phyloP scores from a whole-genome alignment of 2,113 vertebrate genomes.

The Etheostoma spectabile region DNA sequence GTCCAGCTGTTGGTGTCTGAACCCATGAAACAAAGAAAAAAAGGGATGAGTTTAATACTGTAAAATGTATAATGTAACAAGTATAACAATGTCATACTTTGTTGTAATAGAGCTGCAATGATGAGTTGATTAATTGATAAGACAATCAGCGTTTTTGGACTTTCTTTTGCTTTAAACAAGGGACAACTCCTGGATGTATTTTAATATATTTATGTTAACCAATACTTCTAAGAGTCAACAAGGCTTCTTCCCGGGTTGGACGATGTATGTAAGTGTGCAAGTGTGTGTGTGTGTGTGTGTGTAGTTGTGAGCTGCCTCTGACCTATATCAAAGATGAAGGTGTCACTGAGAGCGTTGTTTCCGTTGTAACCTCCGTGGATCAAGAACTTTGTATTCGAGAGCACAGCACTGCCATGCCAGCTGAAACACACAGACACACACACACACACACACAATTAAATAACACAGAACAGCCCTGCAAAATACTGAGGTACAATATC shows the following conservation, averaged over 20 bases:
- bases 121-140: no score
- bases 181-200: no score
- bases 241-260: no score
- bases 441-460: neutral
- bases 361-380: slow-evolving; percentile 83
- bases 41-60: neutral
- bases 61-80: neutral
- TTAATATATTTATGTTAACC: neutral
- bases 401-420: slow-evolving; percentile 81
- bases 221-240: no score
- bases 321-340: slow-evolving; percentile 84
- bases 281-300: neutral
- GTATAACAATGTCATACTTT: no score
- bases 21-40: neutral
- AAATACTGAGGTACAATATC: neutral
- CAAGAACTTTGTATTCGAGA: slow-evolving; percentile 81
- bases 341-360: slow-evolving; percentile 79
- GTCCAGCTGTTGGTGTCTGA: slow-evolving; percentile 85
- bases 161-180: neutral
- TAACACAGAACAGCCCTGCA: neutral
- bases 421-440: slow-evolving; percentile 53
- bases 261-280: no score
- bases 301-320: neutral
- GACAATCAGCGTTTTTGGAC: no score
- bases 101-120: neutral